Evolutionary conservation across 2,888 invertebrate genomes (phyloP).

Genomic region (Leucophenga maculata): DNA sequence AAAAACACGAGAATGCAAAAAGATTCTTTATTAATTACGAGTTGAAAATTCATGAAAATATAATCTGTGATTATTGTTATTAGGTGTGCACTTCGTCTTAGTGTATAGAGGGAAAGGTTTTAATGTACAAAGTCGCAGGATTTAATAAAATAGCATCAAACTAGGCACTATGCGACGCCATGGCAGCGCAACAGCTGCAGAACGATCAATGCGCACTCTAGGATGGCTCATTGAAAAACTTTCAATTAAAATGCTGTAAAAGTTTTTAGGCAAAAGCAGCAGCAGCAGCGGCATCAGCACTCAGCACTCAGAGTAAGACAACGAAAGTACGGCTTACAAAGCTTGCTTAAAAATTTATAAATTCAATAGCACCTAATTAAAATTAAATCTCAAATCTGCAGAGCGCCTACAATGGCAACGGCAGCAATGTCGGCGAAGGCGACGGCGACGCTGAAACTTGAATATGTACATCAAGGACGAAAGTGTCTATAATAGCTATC

Average conservation of each 20-base stretch:
- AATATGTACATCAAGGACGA: constrained; percentile 2
- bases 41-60: constrained; percentile 68
- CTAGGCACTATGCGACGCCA: no score
- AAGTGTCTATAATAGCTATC: constrained; percentile 18
- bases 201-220: constrained; percentile 4
- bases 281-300: constrained; percentile 25
- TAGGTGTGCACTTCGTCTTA: constrained; percentile 35
- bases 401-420: neutral
- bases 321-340: constrained; percentile 22
- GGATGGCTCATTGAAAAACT: constrained; percentile 44
- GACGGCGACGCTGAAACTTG: neutral
- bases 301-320: constrained; percentile 7
- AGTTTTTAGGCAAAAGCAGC: constrained; percentile 43
- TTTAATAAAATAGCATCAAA: neutral
- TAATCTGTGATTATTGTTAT: constrained; percentile 70
- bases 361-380: constrained; percentile 66
- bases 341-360: constrained; percentile 61
- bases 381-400: constrained; percentile 45
- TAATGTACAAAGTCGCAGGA: neutral
- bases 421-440: neutral
- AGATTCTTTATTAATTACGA: constrained; percentile 62
- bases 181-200: constrained; percentile 38
- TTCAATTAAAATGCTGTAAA: constrained; percentile 51
- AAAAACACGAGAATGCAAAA: neutral
- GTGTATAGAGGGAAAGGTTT: neutral